Conservation (phyloP, 2,113 vertebrate genomes). For the Ictalurus punctatus region DNA sequence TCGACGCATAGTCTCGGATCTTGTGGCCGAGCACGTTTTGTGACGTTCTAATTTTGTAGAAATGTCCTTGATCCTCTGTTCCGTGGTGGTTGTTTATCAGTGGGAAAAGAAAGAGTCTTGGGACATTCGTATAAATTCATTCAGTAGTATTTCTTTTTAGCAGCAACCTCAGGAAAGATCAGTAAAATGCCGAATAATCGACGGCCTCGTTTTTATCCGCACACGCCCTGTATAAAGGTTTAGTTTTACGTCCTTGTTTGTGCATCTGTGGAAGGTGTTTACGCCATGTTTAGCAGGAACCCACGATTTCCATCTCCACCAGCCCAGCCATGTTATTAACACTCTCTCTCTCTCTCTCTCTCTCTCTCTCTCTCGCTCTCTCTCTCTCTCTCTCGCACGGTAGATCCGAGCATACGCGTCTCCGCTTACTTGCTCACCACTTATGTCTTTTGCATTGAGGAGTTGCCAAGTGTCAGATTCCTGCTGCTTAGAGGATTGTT, state of each 20-base stretch:
- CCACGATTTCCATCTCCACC: background rate
- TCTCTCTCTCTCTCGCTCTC: too few relatives aligned
- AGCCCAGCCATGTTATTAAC: background rate
- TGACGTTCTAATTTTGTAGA: background rate
- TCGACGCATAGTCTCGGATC: background rate
- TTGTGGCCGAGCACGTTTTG: background rate
- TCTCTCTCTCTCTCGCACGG: too few relatives aligned
- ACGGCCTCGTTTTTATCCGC: background rate
- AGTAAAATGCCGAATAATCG: background rate
- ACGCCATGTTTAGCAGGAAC: background rate
- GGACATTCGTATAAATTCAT: background rate
- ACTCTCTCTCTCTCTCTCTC: too few relatives aligned
- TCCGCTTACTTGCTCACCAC: background rate
- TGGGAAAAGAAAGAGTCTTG: background rate
- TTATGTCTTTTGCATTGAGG: constrained; percentile 11
- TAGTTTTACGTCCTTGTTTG: background rate
- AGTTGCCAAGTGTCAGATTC: constrained; percentile 35
- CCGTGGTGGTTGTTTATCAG: background rate
- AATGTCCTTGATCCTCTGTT: background rate
- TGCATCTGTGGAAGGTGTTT: background rate
- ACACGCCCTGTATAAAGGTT: too few relatives aligned
- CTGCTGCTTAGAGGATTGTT: constrained; percentile 16
- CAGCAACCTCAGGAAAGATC: background rate
- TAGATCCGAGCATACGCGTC: background rate
- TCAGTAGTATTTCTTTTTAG: background rate